phyloP scores from a whole-genome alignment of 2,888 invertebrate species.

The Brachylomia viminalis region DNA sequence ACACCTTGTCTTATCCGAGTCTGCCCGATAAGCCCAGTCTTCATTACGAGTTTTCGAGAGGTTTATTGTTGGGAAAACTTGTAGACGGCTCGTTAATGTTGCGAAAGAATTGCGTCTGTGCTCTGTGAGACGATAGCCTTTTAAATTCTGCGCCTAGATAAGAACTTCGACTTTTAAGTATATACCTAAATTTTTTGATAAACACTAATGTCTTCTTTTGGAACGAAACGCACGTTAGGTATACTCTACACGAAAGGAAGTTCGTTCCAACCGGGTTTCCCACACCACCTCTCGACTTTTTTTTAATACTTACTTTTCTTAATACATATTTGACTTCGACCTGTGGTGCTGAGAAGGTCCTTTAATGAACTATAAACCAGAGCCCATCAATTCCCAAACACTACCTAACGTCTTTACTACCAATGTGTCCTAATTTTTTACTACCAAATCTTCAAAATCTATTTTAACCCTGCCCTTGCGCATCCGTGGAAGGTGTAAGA shows the following conservation, averaged over 20 bases:
- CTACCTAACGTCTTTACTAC: not conserved
- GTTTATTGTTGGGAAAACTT: conserved; percentile 56
- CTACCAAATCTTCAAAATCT: conserved; percentile 49
- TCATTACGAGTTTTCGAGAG: conserved; percentile 59
- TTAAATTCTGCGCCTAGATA: not conserved
- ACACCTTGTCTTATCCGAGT: conserved; percentile 79
- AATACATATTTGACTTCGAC: too few relatives aligned
- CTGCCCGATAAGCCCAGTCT: conserved; percentile 62
- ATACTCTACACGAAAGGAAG: too few relatives aligned
- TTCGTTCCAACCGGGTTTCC: too few relatives aligned
- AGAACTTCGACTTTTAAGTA: not conserved
- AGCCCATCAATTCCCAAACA: not conserved
- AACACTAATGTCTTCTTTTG: not conserved
- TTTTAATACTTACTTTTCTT: too few relatives aligned
- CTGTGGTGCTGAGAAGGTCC: too few relatives aligned
- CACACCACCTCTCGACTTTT: too few relatives aligned
- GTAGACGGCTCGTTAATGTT: conserved; percentile 23
- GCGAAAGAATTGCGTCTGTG: conserved; percentile 1
- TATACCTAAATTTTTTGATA: not conserved
- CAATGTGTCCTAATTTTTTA: conserved; percentile 33
- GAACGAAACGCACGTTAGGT: too few relatives aligned
- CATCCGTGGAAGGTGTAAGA: conserved; percentile 69
- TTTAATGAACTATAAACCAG: not conserved
- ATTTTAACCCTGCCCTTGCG: conserved; percentile 67
- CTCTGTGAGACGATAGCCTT: not conserved